Evolutionary conservation across 2,797 vertebrate genomes (phyloP).

Genomic region (Muscicapa striata): DNA sequence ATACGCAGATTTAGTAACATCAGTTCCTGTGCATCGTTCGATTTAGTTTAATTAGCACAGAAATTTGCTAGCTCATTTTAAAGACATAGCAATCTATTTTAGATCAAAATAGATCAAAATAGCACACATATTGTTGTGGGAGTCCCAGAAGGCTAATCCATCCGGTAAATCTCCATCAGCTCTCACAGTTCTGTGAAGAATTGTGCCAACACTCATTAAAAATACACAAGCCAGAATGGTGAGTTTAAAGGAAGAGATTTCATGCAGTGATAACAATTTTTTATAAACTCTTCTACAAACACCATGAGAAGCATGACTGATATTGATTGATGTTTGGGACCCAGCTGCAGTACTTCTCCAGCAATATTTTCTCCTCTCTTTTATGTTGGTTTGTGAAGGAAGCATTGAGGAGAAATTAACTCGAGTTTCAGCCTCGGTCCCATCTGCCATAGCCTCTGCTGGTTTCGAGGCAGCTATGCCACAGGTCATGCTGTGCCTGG

Average conservation of each 20-base stretch:
- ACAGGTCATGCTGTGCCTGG: neutral
- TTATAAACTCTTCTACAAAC: neutral
- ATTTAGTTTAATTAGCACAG: conserved; percentile 10
- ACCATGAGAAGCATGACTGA: neutral
- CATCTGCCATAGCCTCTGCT: neutral
- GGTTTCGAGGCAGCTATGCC: neutral
- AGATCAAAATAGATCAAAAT: conserved; percentile 37
- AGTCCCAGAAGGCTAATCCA: conserved; percentile 43
- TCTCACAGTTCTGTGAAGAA: neutral
- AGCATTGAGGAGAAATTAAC: neutral
- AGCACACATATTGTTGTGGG: neutral
- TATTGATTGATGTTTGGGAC: neutral
- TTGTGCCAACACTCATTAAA: conserved; percentile 42
- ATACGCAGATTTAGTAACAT: neutral
- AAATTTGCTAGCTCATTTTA: conserved; percentile 11
- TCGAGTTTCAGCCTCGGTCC: neutral
- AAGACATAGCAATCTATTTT: conserved; percentile 16
- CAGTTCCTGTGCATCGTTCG: neutral
- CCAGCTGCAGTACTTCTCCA: neutral
- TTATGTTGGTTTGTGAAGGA: neutral
- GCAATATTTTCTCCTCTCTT: neutral
- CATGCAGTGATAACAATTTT: neutral
- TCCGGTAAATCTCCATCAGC: conserved; percentile 18
- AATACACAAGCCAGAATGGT: neutral
- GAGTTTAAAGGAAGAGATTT: conserved; percentile 29